Evolutionary conservation across 1,140 invertebrate species (phyloP), one percentile per base, ranked within the genome.

Genomic region (Drosophila nikananu): DNA sequence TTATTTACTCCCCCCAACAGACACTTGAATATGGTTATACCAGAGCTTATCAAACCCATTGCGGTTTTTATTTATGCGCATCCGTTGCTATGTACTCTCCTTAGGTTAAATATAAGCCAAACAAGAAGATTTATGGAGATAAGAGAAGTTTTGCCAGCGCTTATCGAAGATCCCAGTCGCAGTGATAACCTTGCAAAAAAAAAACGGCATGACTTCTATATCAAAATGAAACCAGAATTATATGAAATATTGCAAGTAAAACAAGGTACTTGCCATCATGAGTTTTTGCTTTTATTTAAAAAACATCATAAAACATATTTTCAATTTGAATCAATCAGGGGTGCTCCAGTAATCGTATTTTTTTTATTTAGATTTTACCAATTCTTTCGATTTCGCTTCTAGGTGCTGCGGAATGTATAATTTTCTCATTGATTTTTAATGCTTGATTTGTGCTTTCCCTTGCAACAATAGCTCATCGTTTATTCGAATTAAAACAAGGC

Each of bases 41-140:
- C 9, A 44, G 5, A 21, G 35, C 54, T 77, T 61, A 77, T 68
- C 74, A 61, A 55, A 32, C 4, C 21, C 27, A 23, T 42, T 12
- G 13, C 7, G 19, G 23, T 4, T 35, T 30, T 32, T 55, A 77
- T 68, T 77, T 77, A 77, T 77, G 41, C 57, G 32, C 54, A 48
- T 60, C 49, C 63, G 74, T 68, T 77, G 75, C 75, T 57, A 64
- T 77, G 64, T 68, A 59, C 75, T 44, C 21, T 51, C 17, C 63
- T 66, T 46, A 39, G 37, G n/a, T 39, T 15, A 55, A 76, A 76
- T 76, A 51, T 59, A 21, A 52, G 39, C 60, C 17, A 65, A 59
- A 52, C 72, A 37, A 3, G 2, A 35, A 77, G 73, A 77, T 77
- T 77, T 77, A 77, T 77, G 42, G 19, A 70, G 75, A 77, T 77